Percentiles rank a stretch among this genome's conserved stretches.
phyloP scores from a whole-genome alignment of 2,888 invertebrate genomes.

The Nowickia ferox region DNA sequence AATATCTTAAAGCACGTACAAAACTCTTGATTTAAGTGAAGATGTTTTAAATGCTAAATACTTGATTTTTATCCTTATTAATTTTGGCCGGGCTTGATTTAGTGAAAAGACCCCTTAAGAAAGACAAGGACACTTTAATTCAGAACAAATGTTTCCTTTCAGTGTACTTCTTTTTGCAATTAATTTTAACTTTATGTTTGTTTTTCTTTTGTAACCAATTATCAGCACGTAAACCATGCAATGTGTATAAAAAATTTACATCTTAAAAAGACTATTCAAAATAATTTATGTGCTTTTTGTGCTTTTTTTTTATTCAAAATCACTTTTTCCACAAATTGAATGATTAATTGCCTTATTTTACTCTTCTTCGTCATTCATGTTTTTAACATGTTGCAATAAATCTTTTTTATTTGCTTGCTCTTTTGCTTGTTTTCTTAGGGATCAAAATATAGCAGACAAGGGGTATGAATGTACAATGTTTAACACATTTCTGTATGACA shows the following conservation, averaged over 20 bases:
- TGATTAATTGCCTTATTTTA: constrained; percentile 62
- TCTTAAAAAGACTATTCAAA: not conserved
- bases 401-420: constrained; percentile 28
- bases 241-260: not conserved
- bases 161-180: too few species aligned
- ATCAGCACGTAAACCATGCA: not conserved
- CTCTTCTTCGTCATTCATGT: constrained; percentile 8
- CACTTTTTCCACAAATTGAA: constrained; percentile 56
- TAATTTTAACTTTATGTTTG: not conserved
- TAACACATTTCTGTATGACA: constrained; percentile 32
- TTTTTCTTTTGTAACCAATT: constrained; percentile 3
- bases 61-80: too few species aligned
- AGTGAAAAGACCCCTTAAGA: too few species aligned
- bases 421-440: not conserved
- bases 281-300: not conserved
- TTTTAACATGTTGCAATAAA: constrained; percentile 25
- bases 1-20: too few species aligned
- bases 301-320: constrained; percentile 22
- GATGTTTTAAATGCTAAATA: too few species aligned
- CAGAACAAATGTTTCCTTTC: too few species aligned
- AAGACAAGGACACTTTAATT: too few species aligned
- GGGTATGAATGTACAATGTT: not conserved
- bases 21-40: too few species aligned
- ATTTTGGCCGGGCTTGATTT: too few species aligned
- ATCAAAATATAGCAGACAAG: not conserved